A percentile compares a stretch with the other conserved stretches of the same genome.
Conservation (phyloP, 2,113 vertebrate species). For the Dunckerocampus dactyliophorus region DNA sequence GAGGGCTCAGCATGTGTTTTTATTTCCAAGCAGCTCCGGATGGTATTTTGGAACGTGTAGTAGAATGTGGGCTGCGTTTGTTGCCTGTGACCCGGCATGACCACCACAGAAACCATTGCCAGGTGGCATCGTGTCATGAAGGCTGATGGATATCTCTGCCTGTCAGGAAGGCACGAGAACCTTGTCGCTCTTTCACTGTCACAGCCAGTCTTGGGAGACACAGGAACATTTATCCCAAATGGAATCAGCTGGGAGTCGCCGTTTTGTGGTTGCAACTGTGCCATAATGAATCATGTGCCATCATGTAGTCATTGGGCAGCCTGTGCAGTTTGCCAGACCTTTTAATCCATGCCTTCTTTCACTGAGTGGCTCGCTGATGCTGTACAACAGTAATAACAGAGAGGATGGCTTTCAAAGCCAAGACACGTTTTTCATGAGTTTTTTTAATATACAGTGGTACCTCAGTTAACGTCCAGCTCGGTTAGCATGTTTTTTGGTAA, state of each 20-base stretch:
- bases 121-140: slow-evolving; percentile 17
- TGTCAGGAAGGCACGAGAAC: slow-evolving; percentile 5
- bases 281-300: not conserved
- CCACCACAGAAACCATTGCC: slow-evolving; percentile 30
- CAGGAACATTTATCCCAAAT: slow-evolving; percentile 19
- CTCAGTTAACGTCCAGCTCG: too few species aligned
- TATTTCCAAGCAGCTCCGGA: slow-evolving; percentile 9
- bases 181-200: slow-evolving; percentile 29
- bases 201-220: not conserved
- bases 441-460: too few species aligned
- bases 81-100: slow-evolving; percentile 23
- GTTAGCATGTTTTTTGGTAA: too few species aligned
- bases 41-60: slow-evolving; percentile 10
- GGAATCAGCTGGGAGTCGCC: not conserved
- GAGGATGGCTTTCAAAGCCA: too few species aligned
- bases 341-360: not conserved
- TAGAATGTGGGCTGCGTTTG: slow-evolving; percentile 16
- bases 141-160: slow-evolving; percentile 31
- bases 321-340: not conserved
- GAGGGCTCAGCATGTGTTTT: slow-evolving; percentile 24
- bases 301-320: not conserved
- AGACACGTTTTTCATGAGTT: too few species aligned
- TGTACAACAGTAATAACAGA: not conserved
- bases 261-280: not conserved
- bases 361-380: not conserved